These are phyloP conservation scores for Rhabdomys pumilio DNA, from an alignment of 2,797 vertebrate genomes.

Conservation along the genomic window DNA sequence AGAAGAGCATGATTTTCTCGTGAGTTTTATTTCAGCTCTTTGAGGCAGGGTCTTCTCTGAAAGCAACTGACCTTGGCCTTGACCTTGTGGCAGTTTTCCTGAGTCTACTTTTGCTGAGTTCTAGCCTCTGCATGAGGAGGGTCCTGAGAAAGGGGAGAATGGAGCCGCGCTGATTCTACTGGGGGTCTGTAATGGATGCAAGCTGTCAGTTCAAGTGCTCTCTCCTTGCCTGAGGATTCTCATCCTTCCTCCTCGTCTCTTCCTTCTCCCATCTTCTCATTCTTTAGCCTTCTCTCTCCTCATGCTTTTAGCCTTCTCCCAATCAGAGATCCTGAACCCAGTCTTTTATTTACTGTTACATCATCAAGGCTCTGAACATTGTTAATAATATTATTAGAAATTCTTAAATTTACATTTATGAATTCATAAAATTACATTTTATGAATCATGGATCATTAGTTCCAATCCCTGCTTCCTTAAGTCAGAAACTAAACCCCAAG, in stretches of 20 bases:
- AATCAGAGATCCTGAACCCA: not conserved
- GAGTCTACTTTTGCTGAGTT: not conserved
- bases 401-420: not conserved
- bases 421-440: not conserved
- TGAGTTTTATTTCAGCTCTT: not conserved
- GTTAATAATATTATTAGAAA: not conserved
- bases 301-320: too few relatives aligned
- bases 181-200: not conserved
- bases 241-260: not conserved
- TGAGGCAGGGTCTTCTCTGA: not conserved
- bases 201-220: not conserved
- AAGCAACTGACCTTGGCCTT: not conserved
- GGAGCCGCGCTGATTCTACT: not conserved
- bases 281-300: too few relatives aligned
- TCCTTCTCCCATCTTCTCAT: too few relatives aligned
- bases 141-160: not conserved
- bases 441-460: not conserved
- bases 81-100: not conserved
- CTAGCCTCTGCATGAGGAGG: too few relatives aligned
- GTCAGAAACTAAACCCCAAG: not conserved
- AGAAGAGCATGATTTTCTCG: not conserved
- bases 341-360: not conserved
- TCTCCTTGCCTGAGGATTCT: not conserved
- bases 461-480: not conserved
- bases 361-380: not conserved